Conservation (phyloP, 2,888 invertebrate species). For the Trachelus stipa region DNA sequence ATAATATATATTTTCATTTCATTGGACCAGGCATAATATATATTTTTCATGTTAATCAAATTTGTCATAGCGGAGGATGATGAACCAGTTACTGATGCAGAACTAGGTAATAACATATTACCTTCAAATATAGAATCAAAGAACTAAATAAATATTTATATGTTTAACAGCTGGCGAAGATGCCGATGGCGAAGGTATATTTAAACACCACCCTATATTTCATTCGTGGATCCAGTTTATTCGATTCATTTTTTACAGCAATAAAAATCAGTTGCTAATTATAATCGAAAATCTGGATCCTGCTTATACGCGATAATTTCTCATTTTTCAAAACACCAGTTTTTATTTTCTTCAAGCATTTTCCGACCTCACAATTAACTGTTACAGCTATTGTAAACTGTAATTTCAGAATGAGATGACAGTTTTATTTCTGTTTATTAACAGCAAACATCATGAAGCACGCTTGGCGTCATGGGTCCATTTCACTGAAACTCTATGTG, state of each 20-base stretch:
- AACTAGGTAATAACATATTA: conserved; percentile 26
- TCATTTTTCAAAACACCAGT: not conserved
- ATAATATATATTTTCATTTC: too few relatives aligned
- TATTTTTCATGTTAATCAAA: not conserved
- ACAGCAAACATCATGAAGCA: not conserved
- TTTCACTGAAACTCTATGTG: not conserved
- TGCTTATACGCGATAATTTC: not conserved
- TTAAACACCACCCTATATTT: conserved; percentile 6
- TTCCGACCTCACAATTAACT: not conserved
- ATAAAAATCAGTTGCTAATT: not conserved
- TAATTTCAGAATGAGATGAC: conserved; percentile 26
- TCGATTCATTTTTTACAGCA: not conserved
- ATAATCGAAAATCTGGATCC: not conserved
- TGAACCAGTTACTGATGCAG: conserved; percentile 21
- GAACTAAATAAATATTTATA: conserved; percentile 21
- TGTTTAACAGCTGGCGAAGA: conserved; percentile 29
- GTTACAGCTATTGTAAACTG: not conserved
- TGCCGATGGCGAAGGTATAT: conserved; percentile 36
- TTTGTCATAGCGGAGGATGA: conserved; percentile 27
- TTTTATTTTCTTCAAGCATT: not conserved
- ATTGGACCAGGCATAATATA: not conserved
- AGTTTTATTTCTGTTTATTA: not conserved
- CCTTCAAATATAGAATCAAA: not conserved
- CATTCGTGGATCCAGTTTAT: conserved; percentile 1
- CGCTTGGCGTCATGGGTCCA: not conserved